Percentiles rank a stretch among this genome's conserved stretches.
Conservation (phyloP, 2,797 vertebrate species). For the Schizopygopsis pylzovi region DNA sequence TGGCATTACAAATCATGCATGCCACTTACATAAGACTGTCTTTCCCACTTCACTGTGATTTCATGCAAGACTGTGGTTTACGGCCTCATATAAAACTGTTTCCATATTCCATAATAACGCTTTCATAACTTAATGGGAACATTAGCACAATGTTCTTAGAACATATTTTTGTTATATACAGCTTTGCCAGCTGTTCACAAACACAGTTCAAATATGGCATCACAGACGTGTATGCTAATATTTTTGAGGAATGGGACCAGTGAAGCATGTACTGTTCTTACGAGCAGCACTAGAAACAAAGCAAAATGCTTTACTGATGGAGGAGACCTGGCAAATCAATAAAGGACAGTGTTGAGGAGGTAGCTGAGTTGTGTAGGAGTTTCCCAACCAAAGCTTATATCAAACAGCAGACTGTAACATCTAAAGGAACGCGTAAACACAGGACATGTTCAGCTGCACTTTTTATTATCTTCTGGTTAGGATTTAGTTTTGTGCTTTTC, state of each 20-base stretch:
- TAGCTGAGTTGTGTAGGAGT: conserved; percentile 58
- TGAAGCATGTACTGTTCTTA: conserved; percentile 48
- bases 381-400: conserved; percentile 65
- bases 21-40: background rate
- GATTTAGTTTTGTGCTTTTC: background rate
- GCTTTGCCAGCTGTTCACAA: conserved; percentile 58
- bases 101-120: background rate
- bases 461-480: background rate
- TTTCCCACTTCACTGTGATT: background rate
- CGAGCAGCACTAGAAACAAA: conserved; percentile 56
- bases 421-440: background rate
- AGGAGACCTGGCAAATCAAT: conserved; percentile 39
- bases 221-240: conserved; percentile 69
- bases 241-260: conserved; percentile 65
- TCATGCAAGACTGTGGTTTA: conserved; percentile 17
- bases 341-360: conserved; percentile 56
- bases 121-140: background rate
- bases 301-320: conserved; percentile 47
- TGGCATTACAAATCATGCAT: conserved; percentile 3
- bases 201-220: conserved; percentile 77
- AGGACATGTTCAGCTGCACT: background rate
- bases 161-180: background rate
- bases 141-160: background rate
- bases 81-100: background rate
- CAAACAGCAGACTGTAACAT: background rate